Percentiles rank a stretch among this genome's conserved stretches.
These are phyloP conservation scores for Ceyx cyanopectus DNA, from an alignment of 2,113 vertebrate species.

Conservation along the genomic window DNA sequence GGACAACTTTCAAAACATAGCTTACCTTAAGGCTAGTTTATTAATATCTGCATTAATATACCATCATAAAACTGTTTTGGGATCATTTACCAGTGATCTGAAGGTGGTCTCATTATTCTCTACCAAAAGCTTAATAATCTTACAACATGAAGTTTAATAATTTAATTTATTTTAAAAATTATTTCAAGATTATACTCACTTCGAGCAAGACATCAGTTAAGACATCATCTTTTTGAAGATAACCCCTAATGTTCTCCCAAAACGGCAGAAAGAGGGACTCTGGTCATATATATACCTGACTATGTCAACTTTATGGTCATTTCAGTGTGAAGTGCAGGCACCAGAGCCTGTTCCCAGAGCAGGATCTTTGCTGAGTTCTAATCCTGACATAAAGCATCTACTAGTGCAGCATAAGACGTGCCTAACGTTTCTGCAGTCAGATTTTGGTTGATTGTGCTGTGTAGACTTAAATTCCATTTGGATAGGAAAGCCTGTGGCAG, in stretches of 20 bases:
- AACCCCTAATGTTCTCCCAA: background rate
- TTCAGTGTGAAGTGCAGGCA: background rate
- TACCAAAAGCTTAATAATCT: background rate
- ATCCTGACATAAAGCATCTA: background rate
- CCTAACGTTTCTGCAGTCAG: background rate
- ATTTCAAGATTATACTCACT: background rate
- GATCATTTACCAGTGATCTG: background rate
- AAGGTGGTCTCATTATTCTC: background rate
- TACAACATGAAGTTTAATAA: background rate
- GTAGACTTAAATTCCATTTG: constrained; percentile 16
- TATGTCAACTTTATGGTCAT: fast-evolving
- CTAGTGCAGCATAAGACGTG: background rate
- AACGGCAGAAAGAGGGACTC: background rate
- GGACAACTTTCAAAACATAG: background rate
- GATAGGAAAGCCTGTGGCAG: background rate
- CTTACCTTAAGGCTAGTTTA: background rate
- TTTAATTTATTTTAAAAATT: background rate
- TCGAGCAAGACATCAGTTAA: background rate
- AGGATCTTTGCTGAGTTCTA: background rate
- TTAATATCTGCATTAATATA: background rate
- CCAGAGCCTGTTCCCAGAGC: background rate
- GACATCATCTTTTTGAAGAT: background rate
- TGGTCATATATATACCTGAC: background rate
- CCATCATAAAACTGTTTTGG: background rate
- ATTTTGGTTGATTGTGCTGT: constrained; percentile 21